Conservation (phyloP, 2,888 invertebrate genomes). For the Andrena bicolor region DNA sequence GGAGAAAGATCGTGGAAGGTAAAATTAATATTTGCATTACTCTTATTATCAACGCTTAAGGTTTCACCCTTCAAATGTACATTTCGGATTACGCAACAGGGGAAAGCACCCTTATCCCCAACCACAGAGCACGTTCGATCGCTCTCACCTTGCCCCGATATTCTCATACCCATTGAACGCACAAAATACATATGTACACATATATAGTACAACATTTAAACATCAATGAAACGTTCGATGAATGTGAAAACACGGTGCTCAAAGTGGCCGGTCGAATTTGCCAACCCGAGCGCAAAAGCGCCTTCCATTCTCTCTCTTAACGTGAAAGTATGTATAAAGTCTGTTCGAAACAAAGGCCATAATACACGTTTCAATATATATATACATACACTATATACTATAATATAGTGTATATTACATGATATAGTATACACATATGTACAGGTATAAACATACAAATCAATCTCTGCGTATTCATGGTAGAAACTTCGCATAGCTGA, state of each 20-base stretch:
- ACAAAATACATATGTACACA: constrained; percentile 54
- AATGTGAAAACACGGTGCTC: constrained; percentile 23
- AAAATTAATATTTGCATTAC: neutral
- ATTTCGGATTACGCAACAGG: constrained; percentile 25
- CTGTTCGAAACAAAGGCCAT: constrained; percentile 59
- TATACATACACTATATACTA: constrained; percentile 63
- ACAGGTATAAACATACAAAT: constrained; percentile 64
- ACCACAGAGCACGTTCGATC: constrained; percentile 6
- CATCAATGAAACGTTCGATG: constrained; percentile 47
- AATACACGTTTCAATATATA: constrained; percentile 46
- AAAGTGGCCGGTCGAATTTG: constrained; percentile 12
- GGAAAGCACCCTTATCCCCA: constrained; percentile 22
- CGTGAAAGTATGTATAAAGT: constrained; percentile 44
- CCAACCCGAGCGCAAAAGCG: constrained; percentile 43
- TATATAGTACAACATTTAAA: constrained; percentile 56
- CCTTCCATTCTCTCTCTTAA: constrained; percentile 6
- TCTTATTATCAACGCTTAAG: neutral
- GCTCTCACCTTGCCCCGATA: neutral
- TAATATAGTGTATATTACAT: constrained; percentile 65
- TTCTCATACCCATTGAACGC: constrained; percentile 44
- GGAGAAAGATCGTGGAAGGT: neutral
- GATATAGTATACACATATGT: constrained; percentile 66
- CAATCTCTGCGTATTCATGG: constrained; percentile 47
- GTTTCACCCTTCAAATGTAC: constrained; percentile 1
- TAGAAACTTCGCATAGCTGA: neutral